Conservation (phyloP, 2,797 vertebrate species). For the Clarias fuscus region DNA sequence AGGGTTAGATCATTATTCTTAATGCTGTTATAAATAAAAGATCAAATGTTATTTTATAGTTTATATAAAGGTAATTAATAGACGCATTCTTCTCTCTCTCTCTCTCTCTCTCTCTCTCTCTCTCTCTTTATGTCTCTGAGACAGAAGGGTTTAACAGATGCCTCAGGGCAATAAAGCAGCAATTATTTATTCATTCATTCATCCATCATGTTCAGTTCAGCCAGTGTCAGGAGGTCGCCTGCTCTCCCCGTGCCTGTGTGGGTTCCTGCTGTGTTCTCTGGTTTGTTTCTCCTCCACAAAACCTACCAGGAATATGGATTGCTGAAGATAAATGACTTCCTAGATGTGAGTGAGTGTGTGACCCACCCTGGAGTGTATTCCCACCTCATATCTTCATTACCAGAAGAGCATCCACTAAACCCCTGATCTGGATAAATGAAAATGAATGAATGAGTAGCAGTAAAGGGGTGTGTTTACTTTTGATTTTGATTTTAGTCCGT, state of each 20-base stretch:
- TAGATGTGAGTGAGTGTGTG: not conserved
- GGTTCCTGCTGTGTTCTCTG: not conserved
- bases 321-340: not conserved
- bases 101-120: too few relatives aligned
- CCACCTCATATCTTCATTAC: not conserved
- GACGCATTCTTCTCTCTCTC: too few relatives aligned
- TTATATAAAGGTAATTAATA: not conserved
- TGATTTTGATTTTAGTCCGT: too few relatives aligned
- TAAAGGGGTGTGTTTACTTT: too few relatives aligned
- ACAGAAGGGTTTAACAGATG: not conserved
- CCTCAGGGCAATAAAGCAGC: not conserved
- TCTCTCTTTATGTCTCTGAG: not conserved
- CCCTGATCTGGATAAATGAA: not conserved
- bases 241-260: not conserved
- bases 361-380: not conserved
- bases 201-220: not conserved
- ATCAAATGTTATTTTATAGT: too few relatives aligned
- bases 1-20: not conserved
- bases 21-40: not conserved
- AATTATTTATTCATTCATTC: not conserved
- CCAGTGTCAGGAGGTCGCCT: not conserved
- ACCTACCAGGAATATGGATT: not conserved
- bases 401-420: not conserved
- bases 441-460: not conserved
- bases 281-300: not conserved